Percentiles rank a stretch among this genome's conserved stretches.
Evolutionary conservation across 2,113 vertebrate genomes (phyloP).

Genomic region (Cynoglossus semilaevis): DNA sequence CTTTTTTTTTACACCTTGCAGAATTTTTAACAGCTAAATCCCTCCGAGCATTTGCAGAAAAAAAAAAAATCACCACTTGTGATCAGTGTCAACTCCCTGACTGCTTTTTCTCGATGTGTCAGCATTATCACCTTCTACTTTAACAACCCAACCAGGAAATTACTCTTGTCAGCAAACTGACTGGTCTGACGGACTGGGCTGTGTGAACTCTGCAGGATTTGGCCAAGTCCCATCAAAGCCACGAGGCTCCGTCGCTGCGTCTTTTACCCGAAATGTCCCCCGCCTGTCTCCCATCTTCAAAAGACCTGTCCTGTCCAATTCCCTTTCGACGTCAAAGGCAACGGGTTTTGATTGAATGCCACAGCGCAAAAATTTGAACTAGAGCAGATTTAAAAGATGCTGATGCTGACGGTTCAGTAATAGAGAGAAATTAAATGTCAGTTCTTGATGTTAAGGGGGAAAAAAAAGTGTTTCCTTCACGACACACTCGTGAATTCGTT

Average conservation of each 20-base stretch:
- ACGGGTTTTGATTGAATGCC: conserved; percentile 26
- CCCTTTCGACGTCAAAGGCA: neutral
- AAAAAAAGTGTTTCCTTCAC: neutral
- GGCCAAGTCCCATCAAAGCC: conserved; percentile 52
- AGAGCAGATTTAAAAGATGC: neutral
- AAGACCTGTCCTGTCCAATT: conserved; percentile 26
- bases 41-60: neutral
- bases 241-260: conserved; percentile 36
- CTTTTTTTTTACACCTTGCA: no score
- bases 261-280: conserved; percentile 34
- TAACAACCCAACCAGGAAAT: conserved; percentile 36
- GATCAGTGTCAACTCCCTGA: conserved; percentile 15
- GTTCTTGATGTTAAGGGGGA: neutral
- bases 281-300: conserved; percentile 41
- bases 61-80: conserved; percentile 9
- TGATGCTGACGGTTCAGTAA: neutral
- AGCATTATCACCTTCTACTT: conserved; percentile 24
- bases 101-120: conserved; percentile 19
- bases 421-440: no score
- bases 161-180: conserved; percentile 52
- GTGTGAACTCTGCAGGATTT: conserved; percentile 35
- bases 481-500: neutral
- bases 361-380: neutral
- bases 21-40: neutral
- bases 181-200: neutral